Base-by-base conservation (phyloP, 1,140 invertebrate species). In the Drosophila bocki region DNA sequence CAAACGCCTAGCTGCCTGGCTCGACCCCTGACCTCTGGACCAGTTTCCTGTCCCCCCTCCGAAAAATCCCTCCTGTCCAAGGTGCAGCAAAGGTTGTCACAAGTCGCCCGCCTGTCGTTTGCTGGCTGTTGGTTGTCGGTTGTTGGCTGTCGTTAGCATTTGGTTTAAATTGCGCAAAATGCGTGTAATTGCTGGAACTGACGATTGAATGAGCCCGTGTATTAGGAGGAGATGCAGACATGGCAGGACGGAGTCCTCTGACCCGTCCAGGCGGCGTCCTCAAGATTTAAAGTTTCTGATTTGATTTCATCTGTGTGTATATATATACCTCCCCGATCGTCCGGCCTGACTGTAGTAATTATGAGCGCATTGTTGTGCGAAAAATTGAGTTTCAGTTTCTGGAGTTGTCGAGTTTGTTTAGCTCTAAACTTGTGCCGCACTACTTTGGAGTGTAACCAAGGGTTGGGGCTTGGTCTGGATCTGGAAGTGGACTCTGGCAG, bases 131-230 rank as follows among this genome's bases (percentile, higher is more conserved):
- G 75, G 47, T 60, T 62, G 78, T 69, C 70, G 76, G 69, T 75
- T 75, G 72, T 75, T 57, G 71, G 60, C 87, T 91, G 87, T 91
- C 87, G 87, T 91, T 91, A 91, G 83, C 87, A 91, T 91, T 91
- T 91, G 87, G 87, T 83, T 91, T 91, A 91, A 91, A 91, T 91
- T 91, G 87, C 87, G 87, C 87, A 91, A 91, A 91, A 91, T 91
- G 87, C 87, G 87, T 91, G 87, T 91, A 91, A 91, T 91, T 91
- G 87, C 84, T 87, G 84, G 80, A 87, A 88, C 84, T 88, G 84
- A 88, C 84, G 84, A 88, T 87, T 87, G 84, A 87, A 88, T 87
- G 84, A 83, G 84, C 77, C 85, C 80, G 72, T 88, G 84, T 83
- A 80, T 83, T 67, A 76, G 79, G 33, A 57, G 50, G 32, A 57